These are phyloP conservation scores for Lepus oiostolus DNA, from an alignment of 2,797 vertebrate species.

Conservation along the genomic window DNA sequence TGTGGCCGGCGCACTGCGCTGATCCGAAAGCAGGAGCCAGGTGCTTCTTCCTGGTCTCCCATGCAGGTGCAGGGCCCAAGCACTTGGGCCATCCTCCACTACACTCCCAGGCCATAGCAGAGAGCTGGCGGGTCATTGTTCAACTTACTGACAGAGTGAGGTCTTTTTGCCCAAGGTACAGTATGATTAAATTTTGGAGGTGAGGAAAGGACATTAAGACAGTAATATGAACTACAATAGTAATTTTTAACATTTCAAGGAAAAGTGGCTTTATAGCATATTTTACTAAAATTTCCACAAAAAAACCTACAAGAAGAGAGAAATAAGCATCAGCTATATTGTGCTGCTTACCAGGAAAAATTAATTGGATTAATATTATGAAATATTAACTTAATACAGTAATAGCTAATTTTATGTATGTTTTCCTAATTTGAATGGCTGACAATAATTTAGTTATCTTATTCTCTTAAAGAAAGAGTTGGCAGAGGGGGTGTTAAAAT, in stretches of 20 bases:
- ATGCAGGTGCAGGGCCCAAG: too few species aligned
- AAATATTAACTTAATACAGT: background rate
- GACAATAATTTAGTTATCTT: background rate
- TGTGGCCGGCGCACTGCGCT: too few species aligned
- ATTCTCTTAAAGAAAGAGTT: background rate
- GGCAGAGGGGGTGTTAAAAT: background rate
- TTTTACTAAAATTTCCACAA: slow-evolving; percentile 4
- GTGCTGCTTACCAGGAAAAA: background rate
- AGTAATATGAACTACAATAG: background rate
- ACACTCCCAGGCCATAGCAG: too few species aligned
- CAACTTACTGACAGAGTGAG: background rate
- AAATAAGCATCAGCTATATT: background rate
- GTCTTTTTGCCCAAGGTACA: background rate
- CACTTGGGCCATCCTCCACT: too few species aligned
- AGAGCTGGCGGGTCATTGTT: too few species aligned
- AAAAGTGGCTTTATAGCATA: background rate
- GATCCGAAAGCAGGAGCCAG: too few species aligned
- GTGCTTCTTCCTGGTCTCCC: too few species aligned
- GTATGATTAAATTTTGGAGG: background rate
- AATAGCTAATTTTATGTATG: background rate
- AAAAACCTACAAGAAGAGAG: background rate
- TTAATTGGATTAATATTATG: slow-evolving; percentile 8
- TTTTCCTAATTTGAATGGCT: background rate
- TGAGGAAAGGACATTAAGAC: background rate
- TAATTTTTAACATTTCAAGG: background rate